Evolutionary conservation across 2,888 invertebrate genomes (phyloP).

Genomic region (Nemotelus pantherinus): DNA sequence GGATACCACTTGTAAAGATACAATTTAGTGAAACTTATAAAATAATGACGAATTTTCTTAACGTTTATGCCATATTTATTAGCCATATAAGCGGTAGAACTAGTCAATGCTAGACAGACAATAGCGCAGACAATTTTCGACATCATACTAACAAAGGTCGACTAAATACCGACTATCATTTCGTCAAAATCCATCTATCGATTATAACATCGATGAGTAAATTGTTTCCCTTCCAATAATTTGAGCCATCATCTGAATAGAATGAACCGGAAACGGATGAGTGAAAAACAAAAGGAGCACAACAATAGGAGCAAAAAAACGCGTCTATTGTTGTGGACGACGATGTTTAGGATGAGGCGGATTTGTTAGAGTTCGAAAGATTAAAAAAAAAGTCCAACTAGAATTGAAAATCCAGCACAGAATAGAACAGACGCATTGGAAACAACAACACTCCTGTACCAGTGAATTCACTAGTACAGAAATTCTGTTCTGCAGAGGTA

Average conservation of each 20-base stretch:
- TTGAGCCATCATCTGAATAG: constrained; percentile 92
- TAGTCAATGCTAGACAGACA: constrained; percentile 80
- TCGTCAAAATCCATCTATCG: constrained; percentile 81
- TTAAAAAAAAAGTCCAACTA: too few species aligned
- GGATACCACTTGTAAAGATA: constrained; percentile 93
- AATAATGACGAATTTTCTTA: constrained; percentile 71
- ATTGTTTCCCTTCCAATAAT: constrained; percentile 90
- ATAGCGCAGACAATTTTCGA: constrained; percentile 89
- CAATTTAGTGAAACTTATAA: constrained; percentile 71
- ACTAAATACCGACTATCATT: constrained; percentile 87
- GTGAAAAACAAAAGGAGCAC: too few species aligned
- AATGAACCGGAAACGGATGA: constrained; percentile 93
- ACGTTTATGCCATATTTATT: constrained; percentile 85
- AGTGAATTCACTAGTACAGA: too few species aligned
- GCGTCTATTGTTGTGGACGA: too few species aligned
- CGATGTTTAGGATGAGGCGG: too few species aligned
- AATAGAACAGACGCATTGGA: too few species aligned
- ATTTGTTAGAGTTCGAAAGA: too few species aligned
- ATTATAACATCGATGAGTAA: constrained; percentile 78
- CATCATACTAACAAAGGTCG: constrained; percentile 87
- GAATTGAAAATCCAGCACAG: too few species aligned
- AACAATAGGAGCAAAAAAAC: too few species aligned
- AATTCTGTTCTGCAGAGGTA: too few species aligned
- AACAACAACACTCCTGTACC: too few species aligned
- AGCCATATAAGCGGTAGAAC: constrained; percentile 77